phyloP scores from a whole-genome alignment of 2,888 invertebrate genomes.

The Eumerus sabulonum region DNA sequence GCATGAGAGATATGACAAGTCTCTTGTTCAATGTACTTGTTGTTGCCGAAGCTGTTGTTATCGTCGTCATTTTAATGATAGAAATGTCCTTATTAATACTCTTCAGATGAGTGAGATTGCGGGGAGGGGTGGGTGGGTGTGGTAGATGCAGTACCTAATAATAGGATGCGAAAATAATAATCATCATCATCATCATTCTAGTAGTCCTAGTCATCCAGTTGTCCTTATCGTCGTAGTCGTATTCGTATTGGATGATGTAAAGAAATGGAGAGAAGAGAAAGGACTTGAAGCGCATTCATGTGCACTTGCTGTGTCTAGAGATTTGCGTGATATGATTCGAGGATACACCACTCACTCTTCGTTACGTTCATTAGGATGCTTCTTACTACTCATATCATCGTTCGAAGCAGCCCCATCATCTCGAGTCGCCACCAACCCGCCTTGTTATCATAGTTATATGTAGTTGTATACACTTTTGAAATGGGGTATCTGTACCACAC shows the following conservation, averaged over 20 bases:
- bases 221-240: constrained; percentile 31
- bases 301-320: constrained; percentile 68
- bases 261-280: constrained; percentile 42
- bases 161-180: constrained; percentile 69
- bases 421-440: not conserved
- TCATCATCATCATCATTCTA: constrained; percentile 52
- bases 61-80: constrained; percentile 63
- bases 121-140: no score
- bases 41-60: constrained; percentile 7
- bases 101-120: constrained; percentile 50
- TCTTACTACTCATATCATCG: constrained; percentile 37
- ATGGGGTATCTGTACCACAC: no score
- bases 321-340: constrained; percentile 66
- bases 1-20: constrained; percentile 44
- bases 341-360: constrained; percentile 67
- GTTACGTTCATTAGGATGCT: constrained; percentile 64
- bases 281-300: constrained; percentile 67
- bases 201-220: constrained; percentile 21
- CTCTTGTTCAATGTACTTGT: constrained; percentile 59
- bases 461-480: no score
- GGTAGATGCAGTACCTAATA: constrained; percentile 44
- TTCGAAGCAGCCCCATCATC: not conserved
- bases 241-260: constrained; percentile 10
- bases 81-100: constrained; percentile 68
- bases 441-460: not conserved